These are phyloP conservation scores for Parascotia fuliginaria DNA, from an alignment of 2,888 invertebrate species.

Conservation along the genomic window DNA sequence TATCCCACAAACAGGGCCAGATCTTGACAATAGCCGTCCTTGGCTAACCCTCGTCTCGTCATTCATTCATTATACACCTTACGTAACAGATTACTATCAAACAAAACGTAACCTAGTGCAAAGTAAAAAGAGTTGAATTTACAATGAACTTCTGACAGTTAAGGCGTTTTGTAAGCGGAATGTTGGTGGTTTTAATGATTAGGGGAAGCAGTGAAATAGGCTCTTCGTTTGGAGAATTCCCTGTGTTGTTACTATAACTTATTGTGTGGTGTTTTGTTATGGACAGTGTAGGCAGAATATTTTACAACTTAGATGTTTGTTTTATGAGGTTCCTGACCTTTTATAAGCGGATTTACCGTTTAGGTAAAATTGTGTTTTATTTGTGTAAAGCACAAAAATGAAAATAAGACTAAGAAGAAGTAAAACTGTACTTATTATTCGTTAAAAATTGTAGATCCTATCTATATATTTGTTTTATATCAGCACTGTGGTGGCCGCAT, in stretches of 20 bases:
- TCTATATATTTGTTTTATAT: too few relatives aligned
- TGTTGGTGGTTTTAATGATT: conserved; percentile 51
- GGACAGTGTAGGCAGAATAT: too few relatives aligned
- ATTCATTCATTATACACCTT: conserved; percentile 39
- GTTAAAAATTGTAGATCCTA: too few relatives aligned
- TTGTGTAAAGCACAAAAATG: too few relatives aligned
- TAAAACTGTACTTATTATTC: too few relatives aligned
- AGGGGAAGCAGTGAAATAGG: conserved; percentile 50
- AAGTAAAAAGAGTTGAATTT: conserved; percentile 29
- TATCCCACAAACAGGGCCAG: conserved; percentile 52
- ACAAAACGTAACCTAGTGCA: conserved; percentile 42
- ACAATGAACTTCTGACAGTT: conserved; percentile 17
- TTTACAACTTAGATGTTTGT: neutral
- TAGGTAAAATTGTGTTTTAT: too few relatives aligned
- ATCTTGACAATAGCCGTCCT: conserved; percentile 76
- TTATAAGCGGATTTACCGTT: too few relatives aligned
- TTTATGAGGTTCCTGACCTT: neutral
- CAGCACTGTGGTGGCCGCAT: too few relatives aligned
- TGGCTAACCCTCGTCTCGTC: conserved; percentile 71
- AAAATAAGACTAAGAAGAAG: too few relatives aligned
- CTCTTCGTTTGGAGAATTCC: conserved; percentile 50
- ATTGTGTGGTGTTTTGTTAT: too few relatives aligned
- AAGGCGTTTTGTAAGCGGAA: conserved; percentile 22
- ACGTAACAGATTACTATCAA: conserved; percentile 20
- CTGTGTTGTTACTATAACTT: conserved; percentile 34